phyloP scores from a whole-genome alignment of 2,888 invertebrate species.

The Caenorhabditis wallacei region DNA sequence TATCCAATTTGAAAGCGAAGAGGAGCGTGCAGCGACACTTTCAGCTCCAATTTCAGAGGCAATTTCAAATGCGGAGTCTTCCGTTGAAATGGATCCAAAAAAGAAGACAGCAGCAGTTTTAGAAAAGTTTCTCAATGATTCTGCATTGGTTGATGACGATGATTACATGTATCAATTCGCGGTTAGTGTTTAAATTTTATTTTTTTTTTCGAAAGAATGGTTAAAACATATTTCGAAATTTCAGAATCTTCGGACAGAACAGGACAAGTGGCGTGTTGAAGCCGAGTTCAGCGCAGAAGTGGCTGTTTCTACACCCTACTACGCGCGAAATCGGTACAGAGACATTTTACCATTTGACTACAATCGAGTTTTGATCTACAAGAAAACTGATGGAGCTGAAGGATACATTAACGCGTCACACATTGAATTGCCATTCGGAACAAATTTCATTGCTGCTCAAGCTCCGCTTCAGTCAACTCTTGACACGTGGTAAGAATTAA shows the following conservation, averaged over 20 bases:
- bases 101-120: not conserved
- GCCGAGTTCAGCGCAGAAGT: conserved; percentile 48
- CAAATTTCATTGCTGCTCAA: conserved; percentile 80
- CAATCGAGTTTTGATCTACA: conserved; percentile 73
- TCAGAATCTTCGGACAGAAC: conserved; percentile 75
- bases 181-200: too few relatives aligned
- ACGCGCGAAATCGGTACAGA: conserved; percentile 77
- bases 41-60: not conserved
- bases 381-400: conserved; percentile 67
- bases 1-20: conserved; percentile 58
- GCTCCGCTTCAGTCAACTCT: conserved; percentile 77
- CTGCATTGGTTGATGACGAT: not conserved
- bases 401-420: conserved; percentile 80
- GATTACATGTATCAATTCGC: not conserved
- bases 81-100: not conserved
- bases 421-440: conserved; percentile 67
- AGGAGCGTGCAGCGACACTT: conserved; percentile 43
- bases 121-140: not conserved
- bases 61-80: not conserved
- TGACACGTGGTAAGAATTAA: conserved; percentile 72
- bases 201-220: too few relatives aligned
- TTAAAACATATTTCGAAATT: conserved; percentile 20
- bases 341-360: conserved; percentile 80
- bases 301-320: conserved; percentile 68
- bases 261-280: conserved; percentile 68